Evolutionary conservation across 1,140 invertebrate genomes (phyloP).

Genomic region (Drosophila repleta): DNA sequence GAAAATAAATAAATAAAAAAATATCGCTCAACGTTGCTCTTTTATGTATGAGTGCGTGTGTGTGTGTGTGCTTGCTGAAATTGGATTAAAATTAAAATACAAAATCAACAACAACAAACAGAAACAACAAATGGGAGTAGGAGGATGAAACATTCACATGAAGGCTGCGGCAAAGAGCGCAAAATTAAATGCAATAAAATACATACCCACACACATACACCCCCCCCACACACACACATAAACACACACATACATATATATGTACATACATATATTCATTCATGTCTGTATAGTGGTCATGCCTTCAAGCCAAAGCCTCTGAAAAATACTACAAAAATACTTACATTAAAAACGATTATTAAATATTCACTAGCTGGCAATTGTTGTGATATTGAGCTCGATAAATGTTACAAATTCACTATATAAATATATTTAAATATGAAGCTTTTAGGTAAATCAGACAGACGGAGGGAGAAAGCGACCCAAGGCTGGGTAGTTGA

Average conservation of each 20-base stretch:
- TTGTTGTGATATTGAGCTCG: not conserved
- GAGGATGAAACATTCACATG: not conserved
- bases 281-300: not conserved
- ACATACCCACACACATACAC: conserved; percentile 17
- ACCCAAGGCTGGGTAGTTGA: too few species aligned
- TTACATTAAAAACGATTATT: not conserved
- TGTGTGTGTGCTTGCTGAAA: conserved; percentile 13
- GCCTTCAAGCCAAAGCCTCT: not conserved
- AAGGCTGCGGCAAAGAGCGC: conserved; percentile 18
- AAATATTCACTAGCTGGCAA: not conserved
- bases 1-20: conserved; percentile 23
- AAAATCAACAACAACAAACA: conserved; percentile 28
- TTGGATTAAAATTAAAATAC: conserved; percentile 44
- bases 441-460: too few species aligned
- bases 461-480: too few species aligned
- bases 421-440: too few species aligned
- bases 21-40: conserved; percentile 5
- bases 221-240: conserved; percentile 9
- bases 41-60: not conserved
- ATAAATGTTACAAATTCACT: too few species aligned
- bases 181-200: conserved; percentile 60
- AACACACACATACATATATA: too few species aligned
- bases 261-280: too few species aligned
- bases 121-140: not conserved
- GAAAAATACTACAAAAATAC: not conserved